A percentile compares a stretch with the other conserved stretches of the same genome.
Conservation (phyloP, 2,888 invertebrate genomes). For the Clunio marinus region DNA sequence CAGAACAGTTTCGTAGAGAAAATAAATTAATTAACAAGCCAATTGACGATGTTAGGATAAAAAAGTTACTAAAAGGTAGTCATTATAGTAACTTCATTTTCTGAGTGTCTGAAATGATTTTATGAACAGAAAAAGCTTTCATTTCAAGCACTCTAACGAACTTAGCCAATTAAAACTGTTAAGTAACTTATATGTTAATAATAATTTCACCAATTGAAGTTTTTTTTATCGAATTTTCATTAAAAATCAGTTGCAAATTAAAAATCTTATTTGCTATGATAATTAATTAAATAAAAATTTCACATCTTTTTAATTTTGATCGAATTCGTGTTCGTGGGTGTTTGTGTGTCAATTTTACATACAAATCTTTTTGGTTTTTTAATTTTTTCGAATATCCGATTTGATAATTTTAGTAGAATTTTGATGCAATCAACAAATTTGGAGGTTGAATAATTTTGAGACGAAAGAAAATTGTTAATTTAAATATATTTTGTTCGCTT, state of each 20-base stretch:
- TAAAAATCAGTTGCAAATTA: too few species aligned
- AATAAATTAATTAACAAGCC: not conserved
- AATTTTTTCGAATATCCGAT: constrained; percentile 30
- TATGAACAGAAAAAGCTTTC: not conserved
- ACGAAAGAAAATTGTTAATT: constrained; percentile 2
- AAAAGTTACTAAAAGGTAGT: not conserved
- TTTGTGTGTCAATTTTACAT: constrained; percentile 8
- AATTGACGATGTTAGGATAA: constrained; percentile 1
- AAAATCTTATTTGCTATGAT: too few species aligned
- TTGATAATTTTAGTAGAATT: constrained; percentile 20
- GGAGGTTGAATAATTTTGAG: constrained; percentile 14
- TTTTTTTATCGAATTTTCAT: not conserved
- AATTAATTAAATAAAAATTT: too few species aligned
- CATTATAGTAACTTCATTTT: not conserved
- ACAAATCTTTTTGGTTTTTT: constrained; percentile 35
- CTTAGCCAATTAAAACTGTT: not conserved
- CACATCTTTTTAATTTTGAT: constrained; percentile 2
- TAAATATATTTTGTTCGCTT: too few species aligned
- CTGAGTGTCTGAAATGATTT: not conserved
- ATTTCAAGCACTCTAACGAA: not conserved
- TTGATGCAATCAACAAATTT: constrained; percentile 26
- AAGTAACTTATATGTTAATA: not conserved
- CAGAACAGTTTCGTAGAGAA: constrained; percentile 45
- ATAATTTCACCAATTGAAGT: constrained; percentile 5
- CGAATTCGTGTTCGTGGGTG: constrained; percentile 17